Conservation (phyloP, 2,113 vertebrate genomes). For the Pterophyllum scalare region DNA sequence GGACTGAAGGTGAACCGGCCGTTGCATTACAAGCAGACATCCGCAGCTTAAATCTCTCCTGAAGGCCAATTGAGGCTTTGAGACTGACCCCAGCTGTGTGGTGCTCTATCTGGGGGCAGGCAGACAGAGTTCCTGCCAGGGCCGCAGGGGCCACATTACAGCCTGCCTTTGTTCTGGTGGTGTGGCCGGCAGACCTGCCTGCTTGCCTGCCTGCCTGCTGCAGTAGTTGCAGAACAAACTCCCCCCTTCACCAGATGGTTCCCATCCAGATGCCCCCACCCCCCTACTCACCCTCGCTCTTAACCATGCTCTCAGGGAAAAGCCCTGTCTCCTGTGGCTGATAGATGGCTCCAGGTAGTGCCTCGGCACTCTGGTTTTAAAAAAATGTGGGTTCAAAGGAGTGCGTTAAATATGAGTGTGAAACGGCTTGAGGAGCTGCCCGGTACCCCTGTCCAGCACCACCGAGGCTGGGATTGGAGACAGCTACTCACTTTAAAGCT, state of each 20-base stretch:
- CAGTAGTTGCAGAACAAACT: slow-evolving; percentile 20
- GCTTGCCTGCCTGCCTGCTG: slow-evolving; percentile 15
- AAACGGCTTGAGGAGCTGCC: slow-evolving; percentile 21
- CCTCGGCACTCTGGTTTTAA: slow-evolving; percentile 27
- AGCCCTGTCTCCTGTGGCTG: slow-evolving; percentile 59
- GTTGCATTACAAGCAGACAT: background rate
- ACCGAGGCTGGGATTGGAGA: slow-evolving; percentile 8
- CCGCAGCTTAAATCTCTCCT: background rate
- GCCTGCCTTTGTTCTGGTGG: slow-evolving; percentile 57
- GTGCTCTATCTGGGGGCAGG: slow-evolving; percentile 9
- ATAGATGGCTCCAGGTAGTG: slow-evolving; percentile 73
- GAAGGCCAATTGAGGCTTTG: slow-evolving; percentile 2
- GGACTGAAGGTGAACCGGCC: background rate
- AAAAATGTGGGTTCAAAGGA: slow-evolving; percentile 41
- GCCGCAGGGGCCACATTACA: slow-evolving; percentile 43
- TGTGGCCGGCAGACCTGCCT: slow-evolving; percentile 50
- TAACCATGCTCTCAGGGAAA: slow-evolving; percentile 60
- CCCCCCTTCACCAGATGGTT: slow-evolving; percentile 67
- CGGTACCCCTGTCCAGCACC: background rate
- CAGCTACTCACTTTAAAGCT: slow-evolving; percentile 19
- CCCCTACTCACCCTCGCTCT: background rate
- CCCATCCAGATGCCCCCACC: slow-evolving; percentile 59
- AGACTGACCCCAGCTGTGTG: slow-evolving; percentile 49
- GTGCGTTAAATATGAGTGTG: slow-evolving; percentile 33
- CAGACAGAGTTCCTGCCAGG: slow-evolving; percentile 19